A percentile compares a stretch with the other conserved stretches of the same genome.
These are phyloP conservation scores for Eremobia ochroleuca DNA, from an alignment of 2,888 invertebrate species.

Conservation along the genomic window DNA sequence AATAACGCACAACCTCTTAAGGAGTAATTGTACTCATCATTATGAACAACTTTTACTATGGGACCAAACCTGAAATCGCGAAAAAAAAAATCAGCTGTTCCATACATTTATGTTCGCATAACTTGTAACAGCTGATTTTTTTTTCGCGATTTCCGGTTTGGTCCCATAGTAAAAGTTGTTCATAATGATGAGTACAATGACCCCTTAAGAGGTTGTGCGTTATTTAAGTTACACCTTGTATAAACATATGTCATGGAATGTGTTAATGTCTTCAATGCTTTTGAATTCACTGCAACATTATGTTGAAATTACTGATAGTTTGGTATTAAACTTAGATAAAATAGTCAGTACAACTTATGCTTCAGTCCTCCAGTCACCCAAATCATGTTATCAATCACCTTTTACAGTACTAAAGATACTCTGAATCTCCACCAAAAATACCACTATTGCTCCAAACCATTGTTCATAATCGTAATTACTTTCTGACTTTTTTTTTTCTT, in stretches of 20 bases:
- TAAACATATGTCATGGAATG: not conserved
- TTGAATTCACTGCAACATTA: not conserved
- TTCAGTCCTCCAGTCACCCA: not conserved
- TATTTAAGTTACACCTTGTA: no score
- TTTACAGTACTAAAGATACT: not conserved
- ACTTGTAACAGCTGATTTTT: no score
- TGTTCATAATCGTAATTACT: not conserved
- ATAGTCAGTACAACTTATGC: not conserved
- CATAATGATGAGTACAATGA: no score
- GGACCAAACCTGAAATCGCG: no score
- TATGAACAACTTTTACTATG: no score
- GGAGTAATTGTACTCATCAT: no score
- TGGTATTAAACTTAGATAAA: not conserved
- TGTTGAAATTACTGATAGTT: not conserved
- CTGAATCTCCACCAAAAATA: not conserved
- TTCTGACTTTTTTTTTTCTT: conserved; percentile 50
- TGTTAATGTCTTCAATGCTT: not conserved
- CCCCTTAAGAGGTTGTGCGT: no score
- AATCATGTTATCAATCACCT: not conserved
- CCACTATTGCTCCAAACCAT: not conserved
- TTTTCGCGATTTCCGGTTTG: no score
- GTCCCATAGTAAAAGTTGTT: no score
- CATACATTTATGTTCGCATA: no score
- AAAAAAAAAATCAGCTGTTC: no score
- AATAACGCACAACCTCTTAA: no score